Evolutionary conservation across 2,797 vertebrate genomes (phyloP).

Genomic region (Scarus forsteni): DNA sequence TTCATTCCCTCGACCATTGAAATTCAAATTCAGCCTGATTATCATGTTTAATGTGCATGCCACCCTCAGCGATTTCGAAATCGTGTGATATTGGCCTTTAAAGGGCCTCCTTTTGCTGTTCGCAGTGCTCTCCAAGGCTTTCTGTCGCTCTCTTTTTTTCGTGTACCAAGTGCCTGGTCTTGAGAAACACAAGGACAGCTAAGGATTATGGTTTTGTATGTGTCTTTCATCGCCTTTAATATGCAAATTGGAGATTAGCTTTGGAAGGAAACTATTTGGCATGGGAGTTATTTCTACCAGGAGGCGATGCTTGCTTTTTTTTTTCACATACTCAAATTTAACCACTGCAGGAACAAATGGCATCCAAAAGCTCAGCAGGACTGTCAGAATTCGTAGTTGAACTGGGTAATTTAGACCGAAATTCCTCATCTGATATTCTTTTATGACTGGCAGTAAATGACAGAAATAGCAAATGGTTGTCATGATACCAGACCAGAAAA

Average conservation of each 20-base stretch:
- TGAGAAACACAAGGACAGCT: conserved; percentile 74
- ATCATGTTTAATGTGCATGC: conserved; percentile 69
- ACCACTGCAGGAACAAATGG: conserved; percentile 22
- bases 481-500: too few species aligned
- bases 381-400: neutral
- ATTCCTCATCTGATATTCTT: too few species aligned
- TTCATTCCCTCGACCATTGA: conserved; percentile 61
- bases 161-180: conserved; percentile 70
- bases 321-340: conserved; percentile 35
- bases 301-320: conserved; percentile 63
- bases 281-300: conserved; percentile 60
- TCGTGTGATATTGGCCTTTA: conserved; percentile 58
- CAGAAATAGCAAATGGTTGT: too few species aligned
- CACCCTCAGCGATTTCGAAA: conserved; percentile 68
- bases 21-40: conserved; percentile 76
- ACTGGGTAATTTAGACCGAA: too few species aligned
- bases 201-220: conserved; percentile 72
- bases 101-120: conserved; percentile 46
- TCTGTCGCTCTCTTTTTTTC: conserved; percentile 56
- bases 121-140: conserved; percentile 58
- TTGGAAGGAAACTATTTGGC: conserved; percentile 70
- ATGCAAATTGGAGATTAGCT: conserved; percentile 84
- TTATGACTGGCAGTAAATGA: too few species aligned
- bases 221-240: conserved; percentile 79
- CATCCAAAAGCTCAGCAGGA: neutral